Evolutionary conservation across 2,113 vertebrate species (phyloP).

Genomic region (Oncorhynchus kisutch): DNA sequence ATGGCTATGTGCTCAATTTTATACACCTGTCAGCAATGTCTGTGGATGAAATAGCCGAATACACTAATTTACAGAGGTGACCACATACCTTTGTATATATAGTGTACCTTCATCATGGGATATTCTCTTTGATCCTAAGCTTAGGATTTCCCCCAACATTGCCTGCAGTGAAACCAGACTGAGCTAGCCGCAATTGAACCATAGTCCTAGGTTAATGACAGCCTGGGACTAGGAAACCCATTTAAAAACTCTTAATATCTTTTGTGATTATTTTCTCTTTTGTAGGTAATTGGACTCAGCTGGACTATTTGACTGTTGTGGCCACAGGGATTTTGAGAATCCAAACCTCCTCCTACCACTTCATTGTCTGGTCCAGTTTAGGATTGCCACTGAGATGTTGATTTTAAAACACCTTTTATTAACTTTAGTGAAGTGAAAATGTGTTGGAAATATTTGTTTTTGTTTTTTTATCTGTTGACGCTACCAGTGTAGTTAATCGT

Average conservation of each 20-base stretch:
- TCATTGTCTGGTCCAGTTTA: not conserved
- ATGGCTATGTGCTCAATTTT: too few relatives aligned
- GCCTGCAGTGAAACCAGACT: too few relatives aligned
- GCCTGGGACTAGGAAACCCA: not conserved
- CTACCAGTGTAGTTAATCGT: not conserved
- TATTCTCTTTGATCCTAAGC: too few relatives aligned
- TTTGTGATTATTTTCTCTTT: not conserved
- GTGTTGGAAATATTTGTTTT: not conserved
- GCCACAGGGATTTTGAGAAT: not conserved
- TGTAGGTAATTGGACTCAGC: not conserved
- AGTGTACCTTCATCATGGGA: too few relatives aligned
- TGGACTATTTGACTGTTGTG: not conserved
- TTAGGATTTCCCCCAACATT: too few relatives aligned
- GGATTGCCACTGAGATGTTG: not conserved
- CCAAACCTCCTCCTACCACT: not conserved
- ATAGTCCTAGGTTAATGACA: too few relatives aligned
- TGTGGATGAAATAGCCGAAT: too few relatives aligned
- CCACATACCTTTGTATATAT: too few relatives aligned
- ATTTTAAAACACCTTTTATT: not conserved
- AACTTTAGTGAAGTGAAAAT: not conserved
- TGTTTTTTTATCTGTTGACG: not conserved
- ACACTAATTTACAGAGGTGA: too few relatives aligned
- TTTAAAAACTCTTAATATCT: not conserved
- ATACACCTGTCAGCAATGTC: too few relatives aligned
- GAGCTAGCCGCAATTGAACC: too few relatives aligned